Percentiles rank a stretch among this genome's conserved stretches.
Conservation (phyloP, 2,888 invertebrate species). For the Linyphia triangularis region DNA sequence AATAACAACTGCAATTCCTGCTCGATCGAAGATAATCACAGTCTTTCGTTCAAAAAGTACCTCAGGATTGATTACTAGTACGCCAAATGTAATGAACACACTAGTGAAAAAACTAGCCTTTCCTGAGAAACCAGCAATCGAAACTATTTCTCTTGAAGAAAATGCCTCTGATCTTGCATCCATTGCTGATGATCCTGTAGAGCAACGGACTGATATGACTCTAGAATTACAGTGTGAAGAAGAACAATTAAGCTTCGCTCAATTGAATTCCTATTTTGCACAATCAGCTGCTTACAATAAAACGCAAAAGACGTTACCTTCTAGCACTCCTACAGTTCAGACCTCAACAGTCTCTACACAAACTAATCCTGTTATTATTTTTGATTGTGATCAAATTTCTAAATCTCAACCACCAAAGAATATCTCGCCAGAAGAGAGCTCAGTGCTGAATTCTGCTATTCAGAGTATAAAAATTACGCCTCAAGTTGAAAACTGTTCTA, state of each 20-base stretch:
- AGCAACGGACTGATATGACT: neutral
- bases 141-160: neutral
- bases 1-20: no score
- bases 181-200: neutral
- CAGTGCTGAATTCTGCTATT: neutral
- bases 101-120: no score
- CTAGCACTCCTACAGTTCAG: neutral
- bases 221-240: constrained; percentile 53
- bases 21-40: no score
- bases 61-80: no score
- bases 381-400: neutral
- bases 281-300: neutral
- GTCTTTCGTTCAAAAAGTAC: no score
- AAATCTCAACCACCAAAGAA: neutral
- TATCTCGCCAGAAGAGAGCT: no score
- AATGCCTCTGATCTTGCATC: neutral
- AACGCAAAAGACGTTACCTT: neutral
- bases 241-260: constrained; percentile 29
- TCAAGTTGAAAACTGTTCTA: neutral
- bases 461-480: no score
- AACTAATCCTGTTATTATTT: neutral
- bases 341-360: neutral
- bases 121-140: neutral
- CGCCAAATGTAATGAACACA: no score
- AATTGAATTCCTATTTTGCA: constrained; percentile 11